Base-by-base conservation (phyloP, 2,888 invertebrate species). In the Tromatobia lineatoria region DNA sequence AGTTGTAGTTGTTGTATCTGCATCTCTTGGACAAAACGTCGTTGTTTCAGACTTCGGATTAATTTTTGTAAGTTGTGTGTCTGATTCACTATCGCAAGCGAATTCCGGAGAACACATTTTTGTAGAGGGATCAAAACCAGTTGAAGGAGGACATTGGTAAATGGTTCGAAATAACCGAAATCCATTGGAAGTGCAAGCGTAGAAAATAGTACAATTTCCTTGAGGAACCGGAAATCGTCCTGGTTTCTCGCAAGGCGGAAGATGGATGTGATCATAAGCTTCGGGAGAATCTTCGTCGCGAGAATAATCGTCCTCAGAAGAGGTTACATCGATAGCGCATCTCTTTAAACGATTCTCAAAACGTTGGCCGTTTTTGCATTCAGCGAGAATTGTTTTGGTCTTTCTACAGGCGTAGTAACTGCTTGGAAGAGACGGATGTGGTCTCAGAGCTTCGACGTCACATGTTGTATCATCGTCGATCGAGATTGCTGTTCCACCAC, bases 321-420 rank as follows among this genome's bases (percentile, higher is more conserved):
- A 25, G 2, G 10, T 11, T 50, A 52, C 57, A 7, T 70, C 74
- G 20, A n/a, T 20, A 1, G 82, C 73, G 25, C 92, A 92, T 74
- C 85, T 84, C 67, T 90, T 85, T 23, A 88, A 77, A 66, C 80
- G 82, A 45, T 45, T 52, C 10, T 90, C 89, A 69, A 91, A 92
- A 81, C 94, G 92, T 86, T 93, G 91, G 1, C 90, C 86, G 34
- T 88, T 38, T 0, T 57, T 11, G 23, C 89, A 89, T 80, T 93
- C 92, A 64, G 94, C 94, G 71, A 94, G 91, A 45, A 94, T 92
- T 0, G 94, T 92, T 52, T 91, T 93, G 78, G 93, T 90, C 1
- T 90, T 88, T 25, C 92, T 93, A 77, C 95, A 95, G 3, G 94
- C 92, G 76, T 94, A 94, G 81, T 95, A 95, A 74, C 93, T 93